phyloP scores from a whole-genome alignment of 1,140 invertebrate species.

The Sarcophaga peregrina region DNA sequence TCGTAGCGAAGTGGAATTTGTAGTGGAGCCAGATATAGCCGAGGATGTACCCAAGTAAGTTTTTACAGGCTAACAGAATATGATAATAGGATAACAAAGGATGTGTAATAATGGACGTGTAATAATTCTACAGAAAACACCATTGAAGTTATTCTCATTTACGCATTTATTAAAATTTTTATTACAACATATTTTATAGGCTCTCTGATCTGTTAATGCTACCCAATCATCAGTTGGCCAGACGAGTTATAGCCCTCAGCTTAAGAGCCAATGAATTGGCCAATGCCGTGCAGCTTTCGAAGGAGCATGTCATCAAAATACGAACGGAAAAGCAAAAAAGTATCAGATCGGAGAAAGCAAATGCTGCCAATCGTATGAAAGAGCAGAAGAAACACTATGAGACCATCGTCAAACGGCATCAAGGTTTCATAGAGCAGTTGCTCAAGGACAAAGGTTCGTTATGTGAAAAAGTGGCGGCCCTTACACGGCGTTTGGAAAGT shows the following conservation, averaged over 20 bases:
- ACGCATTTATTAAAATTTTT: not conserved
- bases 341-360: conserved; percentile 59
- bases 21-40: conserved; percentile 62
- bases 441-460: conserved; percentile 75
- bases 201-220: conserved; percentile 63
- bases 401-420: conserved; percentile 72
- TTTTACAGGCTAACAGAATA: too few species aligned
- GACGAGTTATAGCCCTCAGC: conserved; percentile 59
- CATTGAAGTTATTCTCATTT: not conserved
- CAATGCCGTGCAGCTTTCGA: conserved; percentile 64
- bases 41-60: conserved; percentile 65
- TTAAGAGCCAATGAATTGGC: conserved; percentile 64
- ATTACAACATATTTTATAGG: conserved; percentile 44
- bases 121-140: too few species aligned
- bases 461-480: conserved; percentile 74
- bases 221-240: conserved; percentile 64
- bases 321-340: conserved; percentile 61
- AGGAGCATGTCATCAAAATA: conserved; percentile 61
- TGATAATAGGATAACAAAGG: too few species aligned
- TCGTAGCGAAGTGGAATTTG: conserved; percentile 63
- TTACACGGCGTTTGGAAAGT: conserved; percentile 68
- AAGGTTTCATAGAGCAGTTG: conserved; percentile 76
- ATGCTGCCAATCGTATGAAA: conserved; percentile 65
- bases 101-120: too few species aligned
- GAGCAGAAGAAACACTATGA: conserved; percentile 76